Evolutionary conservation across 1,140 invertebrate genomes (phyloP).

Genomic region (Globodera ellingtonae): DNA sequence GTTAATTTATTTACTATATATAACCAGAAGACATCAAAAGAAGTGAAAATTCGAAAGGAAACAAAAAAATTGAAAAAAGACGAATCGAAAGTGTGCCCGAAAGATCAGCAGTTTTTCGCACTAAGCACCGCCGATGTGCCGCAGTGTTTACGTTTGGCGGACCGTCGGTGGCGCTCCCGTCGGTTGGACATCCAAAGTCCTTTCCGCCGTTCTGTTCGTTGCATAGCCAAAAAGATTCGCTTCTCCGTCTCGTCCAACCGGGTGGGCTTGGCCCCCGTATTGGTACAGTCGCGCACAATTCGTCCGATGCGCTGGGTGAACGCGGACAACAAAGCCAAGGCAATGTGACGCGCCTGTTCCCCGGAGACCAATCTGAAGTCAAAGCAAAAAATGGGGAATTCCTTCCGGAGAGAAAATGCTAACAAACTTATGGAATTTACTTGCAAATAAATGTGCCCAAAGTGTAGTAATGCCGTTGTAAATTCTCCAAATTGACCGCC

Average conservation of each 20-base stretch:
- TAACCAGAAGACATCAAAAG: neutral
- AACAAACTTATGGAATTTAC: neutral
- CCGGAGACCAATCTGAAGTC: neutral
- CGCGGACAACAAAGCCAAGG: slow-evolving; percentile 9
- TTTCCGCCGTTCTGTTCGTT: slow-evolving; percentile 6
- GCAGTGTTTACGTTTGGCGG: slow-evolving; percentile 6
- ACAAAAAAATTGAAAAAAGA: neutral
- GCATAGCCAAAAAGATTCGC: slow-evolving; percentile 11
- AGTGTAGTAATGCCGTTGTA: slow-evolving; percentile 17
- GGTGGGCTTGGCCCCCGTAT: slow-evolving; percentile 9
- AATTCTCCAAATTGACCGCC: slow-evolving; percentile 5
- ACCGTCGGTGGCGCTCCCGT: slow-evolving; percentile 4
- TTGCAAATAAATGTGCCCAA: slow-evolving; percentile 24
- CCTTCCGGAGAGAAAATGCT: too few relatives aligned
- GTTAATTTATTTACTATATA: neutral
- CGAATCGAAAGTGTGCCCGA: neutral
- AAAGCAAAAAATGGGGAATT: too few relatives aligned
- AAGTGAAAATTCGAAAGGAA: neutral
- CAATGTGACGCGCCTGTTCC: slow-evolving; percentile 6
- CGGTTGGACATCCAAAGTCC: slow-evolving; percentile 8
- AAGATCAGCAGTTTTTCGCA: slow-evolving; percentile 10
- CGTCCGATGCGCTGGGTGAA: slow-evolving; percentile 20
- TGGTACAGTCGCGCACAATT: slow-evolving; percentile 8
- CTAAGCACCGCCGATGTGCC: neutral
- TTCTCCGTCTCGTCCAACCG: slow-evolving; percentile 23